Conservation (phyloP, 2,113 vertebrate genomes). For the Cyrtonyx montezumae region DNA sequence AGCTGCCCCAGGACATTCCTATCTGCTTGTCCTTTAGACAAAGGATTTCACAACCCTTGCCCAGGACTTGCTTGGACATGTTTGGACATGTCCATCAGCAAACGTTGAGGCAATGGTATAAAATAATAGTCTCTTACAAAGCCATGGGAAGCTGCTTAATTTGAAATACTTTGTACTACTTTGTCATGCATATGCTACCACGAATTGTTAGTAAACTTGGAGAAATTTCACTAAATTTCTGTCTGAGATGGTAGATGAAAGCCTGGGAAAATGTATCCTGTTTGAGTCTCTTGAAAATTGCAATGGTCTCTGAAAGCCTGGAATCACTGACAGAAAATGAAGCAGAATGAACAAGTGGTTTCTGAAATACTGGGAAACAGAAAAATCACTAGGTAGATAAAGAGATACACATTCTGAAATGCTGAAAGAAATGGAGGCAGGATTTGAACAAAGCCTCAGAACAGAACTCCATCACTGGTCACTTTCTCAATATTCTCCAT, state of each 20-base stretch:
- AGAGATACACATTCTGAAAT: background rate
- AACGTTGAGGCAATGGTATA: too few species aligned
- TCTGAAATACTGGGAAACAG: background rate
- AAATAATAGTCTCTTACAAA: too few species aligned
- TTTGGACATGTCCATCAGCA: too few species aligned
- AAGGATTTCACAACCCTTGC: too few species aligned
- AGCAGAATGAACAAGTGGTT: background rate
- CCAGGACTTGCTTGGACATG: too few species aligned
- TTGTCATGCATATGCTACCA: background rate
- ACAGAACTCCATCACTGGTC: background rate
- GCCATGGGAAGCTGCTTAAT: background rate
- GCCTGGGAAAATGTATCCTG: background rate
- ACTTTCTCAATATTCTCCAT: background rate
- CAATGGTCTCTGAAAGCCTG: background rate
- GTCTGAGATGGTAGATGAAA: background rate
- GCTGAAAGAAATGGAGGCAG: background rate
- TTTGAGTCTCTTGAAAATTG: background rate
- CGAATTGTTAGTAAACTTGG: background rate
- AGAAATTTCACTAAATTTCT: background rate
- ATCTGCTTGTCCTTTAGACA: too few species aligned
- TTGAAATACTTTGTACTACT: background rate
- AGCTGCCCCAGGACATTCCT: too few species aligned
- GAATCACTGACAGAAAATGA: background rate
- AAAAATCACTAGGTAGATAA: background rate
- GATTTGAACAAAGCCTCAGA: background rate